Evolutionary conservation across 2,888 invertebrate species (phyloP).

Genomic region (Ecliptopera silaceata): DNA sequence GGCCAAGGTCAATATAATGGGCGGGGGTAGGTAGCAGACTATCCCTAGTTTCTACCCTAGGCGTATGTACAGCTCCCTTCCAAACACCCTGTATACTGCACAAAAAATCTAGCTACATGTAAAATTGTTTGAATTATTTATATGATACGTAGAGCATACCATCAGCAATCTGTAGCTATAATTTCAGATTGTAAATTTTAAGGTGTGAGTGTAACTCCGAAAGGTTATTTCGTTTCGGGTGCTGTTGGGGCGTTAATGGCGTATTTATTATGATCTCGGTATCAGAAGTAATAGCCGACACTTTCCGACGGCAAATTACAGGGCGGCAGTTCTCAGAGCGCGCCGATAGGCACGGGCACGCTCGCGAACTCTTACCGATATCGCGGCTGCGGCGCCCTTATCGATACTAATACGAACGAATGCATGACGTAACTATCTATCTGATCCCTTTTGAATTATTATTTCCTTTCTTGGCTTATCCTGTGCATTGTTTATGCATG

Average conservation of each 20-base stretch:
- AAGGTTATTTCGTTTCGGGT: constrained; percentile 77
- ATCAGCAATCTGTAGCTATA: constrained; percentile 10
- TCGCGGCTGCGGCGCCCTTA: constrained; percentile 51
- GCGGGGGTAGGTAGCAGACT: too few relatives aligned
- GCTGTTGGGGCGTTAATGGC: constrained; percentile 81
- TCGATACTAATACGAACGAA: constrained; percentile 54
- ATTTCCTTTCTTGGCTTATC: constrained; percentile 54
- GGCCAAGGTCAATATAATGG: too few relatives aligned
- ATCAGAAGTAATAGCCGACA: constrained; percentile 82
- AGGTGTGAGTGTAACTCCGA: constrained; percentile 42
- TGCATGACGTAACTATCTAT: constrained; percentile 54
- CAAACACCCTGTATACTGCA: too few relatives aligned
- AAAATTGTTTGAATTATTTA: neutral
- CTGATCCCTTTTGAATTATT: constrained; percentile 62
- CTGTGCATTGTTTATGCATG: constrained; percentile 39
- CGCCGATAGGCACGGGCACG: constrained; percentile 58
- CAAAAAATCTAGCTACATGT: too few relatives aligned
- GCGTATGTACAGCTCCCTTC: too few relatives aligned
- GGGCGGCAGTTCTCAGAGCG: constrained; percentile 71
- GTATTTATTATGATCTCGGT: constrained; percentile 83
- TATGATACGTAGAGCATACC: neutral
- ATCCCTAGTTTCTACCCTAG: too few relatives aligned
- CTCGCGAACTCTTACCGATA: constrained; percentile 68
- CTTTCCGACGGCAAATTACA: constrained; percentile 83
- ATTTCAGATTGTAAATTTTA: constrained; percentile 31